Percentiles rank a stretch among this genome's conserved stretches.
Evolutionary conservation across 2,113 vertebrate genomes (phyloP).

Genomic region (Hypocryptadius cinnamomeus): DNA sequence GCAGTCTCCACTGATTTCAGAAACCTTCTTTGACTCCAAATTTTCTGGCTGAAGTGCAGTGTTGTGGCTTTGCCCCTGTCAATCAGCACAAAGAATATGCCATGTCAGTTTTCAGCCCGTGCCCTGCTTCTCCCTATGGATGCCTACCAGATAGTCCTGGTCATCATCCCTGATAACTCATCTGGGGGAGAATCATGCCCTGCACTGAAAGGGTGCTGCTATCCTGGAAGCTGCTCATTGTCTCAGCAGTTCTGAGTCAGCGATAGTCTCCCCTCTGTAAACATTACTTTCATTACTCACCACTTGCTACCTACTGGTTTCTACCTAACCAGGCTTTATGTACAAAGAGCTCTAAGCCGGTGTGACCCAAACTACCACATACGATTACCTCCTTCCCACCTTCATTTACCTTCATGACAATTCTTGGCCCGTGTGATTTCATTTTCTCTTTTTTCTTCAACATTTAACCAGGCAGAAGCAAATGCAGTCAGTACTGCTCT

Average conservation of each 20-base stretch:
- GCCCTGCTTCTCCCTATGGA: not conserved
- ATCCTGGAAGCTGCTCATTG: not conserved
- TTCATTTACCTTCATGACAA: not conserved
- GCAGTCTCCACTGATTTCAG: not conserved
- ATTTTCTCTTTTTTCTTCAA: not conserved
- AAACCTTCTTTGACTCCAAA: not conserved
- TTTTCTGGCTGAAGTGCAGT: not conserved
- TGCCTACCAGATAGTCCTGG: no score
- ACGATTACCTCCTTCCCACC: not conserved
- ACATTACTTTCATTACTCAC: not conserved
- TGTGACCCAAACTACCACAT: not conserved
- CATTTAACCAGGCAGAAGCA: not conserved
- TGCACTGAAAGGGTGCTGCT: not conserved
- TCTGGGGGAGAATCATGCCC: not conserved
- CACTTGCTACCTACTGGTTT: not conserved
- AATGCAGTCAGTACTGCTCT: not conserved
- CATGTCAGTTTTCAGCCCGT: not conserved
- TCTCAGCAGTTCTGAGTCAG: not conserved
- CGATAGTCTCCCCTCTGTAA: not conserved
- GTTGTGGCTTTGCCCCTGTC: not conserved
- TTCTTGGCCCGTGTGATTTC: not conserved
- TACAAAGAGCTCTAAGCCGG: rapidly evolving
- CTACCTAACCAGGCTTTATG: not conserved
- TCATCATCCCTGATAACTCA: not conserved
- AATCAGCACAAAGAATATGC: not conserved